These are phyloP conservation scores for Gymnoscelis rufifasciata DNA, from an alignment of 2,888 invertebrate genomes.

Conservation along the genomic window DNA sequence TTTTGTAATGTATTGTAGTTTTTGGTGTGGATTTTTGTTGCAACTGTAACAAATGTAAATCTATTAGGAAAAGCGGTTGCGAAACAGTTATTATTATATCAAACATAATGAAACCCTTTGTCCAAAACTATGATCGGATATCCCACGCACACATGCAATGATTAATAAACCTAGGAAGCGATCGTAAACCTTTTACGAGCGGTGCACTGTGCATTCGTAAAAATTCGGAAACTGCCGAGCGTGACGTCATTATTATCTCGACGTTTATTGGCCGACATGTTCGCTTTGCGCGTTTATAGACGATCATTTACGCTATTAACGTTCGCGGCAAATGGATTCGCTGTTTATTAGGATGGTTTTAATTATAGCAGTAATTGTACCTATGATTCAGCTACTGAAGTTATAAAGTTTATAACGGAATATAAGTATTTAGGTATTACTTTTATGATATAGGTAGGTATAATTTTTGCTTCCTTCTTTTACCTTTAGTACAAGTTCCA, in stretches of 20 bases:
- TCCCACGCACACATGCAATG: constrained; percentile 35
- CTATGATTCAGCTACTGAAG: background rate
- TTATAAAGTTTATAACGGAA: no score
- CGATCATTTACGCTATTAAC: constrained; percentile 30
- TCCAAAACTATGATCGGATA: constrained; percentile 9
- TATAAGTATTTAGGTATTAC: background rate
- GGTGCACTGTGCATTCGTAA: constrained; percentile 65
- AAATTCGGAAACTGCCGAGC: constrained; percentile 55
- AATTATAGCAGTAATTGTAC: constrained; percentile 4
- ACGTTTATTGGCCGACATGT: constrained; percentile 46
- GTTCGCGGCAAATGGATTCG: constrained; percentile 15
- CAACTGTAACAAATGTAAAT: no score
- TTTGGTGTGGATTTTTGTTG: no score
- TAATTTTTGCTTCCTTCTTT: no score
- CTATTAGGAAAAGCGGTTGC: no score
- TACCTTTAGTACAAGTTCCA: no score
- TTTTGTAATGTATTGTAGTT: no score
- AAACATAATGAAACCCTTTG: no score
- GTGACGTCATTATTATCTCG: constrained; percentile 54
- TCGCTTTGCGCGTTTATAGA: constrained; percentile 43
- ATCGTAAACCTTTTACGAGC: constrained; percentile 71
- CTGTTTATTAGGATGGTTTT: constrained; percentile 14
- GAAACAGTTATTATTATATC: no score
- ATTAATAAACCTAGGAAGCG: constrained; percentile 59
- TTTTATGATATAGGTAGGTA: no score